Evolutionary conservation across 2,888 invertebrate genomes (phyloP).

Genomic region (Gerris lacustris): DNA sequence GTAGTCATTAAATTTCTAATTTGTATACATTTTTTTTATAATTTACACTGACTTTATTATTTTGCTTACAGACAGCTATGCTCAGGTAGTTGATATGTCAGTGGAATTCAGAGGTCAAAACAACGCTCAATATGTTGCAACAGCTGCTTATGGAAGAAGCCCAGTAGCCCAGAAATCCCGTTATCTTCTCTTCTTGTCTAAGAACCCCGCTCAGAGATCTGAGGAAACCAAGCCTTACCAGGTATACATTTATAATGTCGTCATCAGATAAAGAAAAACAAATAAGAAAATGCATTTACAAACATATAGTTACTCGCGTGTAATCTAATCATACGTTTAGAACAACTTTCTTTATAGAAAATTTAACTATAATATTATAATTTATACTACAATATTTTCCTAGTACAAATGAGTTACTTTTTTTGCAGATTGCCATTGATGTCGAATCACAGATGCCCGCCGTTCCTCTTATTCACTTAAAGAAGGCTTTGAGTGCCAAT

Average conservation of each 20-base stretch:
- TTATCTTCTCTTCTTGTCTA: constrained; percentile 39
- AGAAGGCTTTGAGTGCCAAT: constrained; percentile 44
- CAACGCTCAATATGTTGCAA: constrained; percentile 42
- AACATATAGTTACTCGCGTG: too few relatives aligned
- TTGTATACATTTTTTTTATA: too few relatives aligned
- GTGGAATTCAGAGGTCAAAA: constrained; percentile 44
- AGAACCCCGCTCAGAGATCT: constrained; percentile 27
- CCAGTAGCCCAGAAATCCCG: constrained; percentile 46
- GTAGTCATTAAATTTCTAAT: too few relatives aligned
- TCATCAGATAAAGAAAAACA: background rate
- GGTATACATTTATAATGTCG: background rate
- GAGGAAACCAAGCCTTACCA: background rate
- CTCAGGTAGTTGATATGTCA: constrained; percentile 43
- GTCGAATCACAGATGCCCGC: constrained; percentile 36
- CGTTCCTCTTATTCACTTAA: constrained; percentile 43
- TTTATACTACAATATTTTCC: too few relatives aligned
- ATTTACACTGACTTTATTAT: too few relatives aligned
- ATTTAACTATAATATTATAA: too few relatives aligned
- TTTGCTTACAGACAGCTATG: too few relatives aligned
- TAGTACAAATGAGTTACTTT: too few relatives aligned
- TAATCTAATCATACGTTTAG: too few relatives aligned
- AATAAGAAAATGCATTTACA: background rate
- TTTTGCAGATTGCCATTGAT: constrained; percentile 17
- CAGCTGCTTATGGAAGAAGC: constrained; percentile 45
- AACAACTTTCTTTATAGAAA: too few relatives aligned